Conservation (phyloP, 2,113 vertebrate genomes). For the Formicarius rufipectus region DNA sequence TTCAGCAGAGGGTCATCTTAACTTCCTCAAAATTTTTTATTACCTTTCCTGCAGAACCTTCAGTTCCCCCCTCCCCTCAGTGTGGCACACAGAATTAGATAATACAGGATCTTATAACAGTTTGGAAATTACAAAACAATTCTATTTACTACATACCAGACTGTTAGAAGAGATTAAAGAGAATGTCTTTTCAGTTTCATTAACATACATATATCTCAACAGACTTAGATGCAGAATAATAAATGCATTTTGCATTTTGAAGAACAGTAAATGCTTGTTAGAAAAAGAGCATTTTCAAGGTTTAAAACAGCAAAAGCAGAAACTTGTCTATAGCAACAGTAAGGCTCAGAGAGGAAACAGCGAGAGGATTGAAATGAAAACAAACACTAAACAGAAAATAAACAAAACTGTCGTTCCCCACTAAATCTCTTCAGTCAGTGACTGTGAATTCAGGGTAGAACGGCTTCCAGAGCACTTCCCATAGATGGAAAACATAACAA, state of each 20-base stretch:
- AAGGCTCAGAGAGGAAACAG: slow-evolving; percentile 17
- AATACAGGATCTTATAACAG: background rate
- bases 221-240: slow-evolving; percentile 62
- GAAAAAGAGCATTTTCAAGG: slow-evolving; percentile 65
- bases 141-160: slow-evolving; percentile 65
- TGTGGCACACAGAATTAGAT: background rate
- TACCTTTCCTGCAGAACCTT: background rate
- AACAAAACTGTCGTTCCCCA: background rate
- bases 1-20: background rate
- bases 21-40: background rate
- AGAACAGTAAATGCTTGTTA: slow-evolving; percentile 64
- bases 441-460: background rate
- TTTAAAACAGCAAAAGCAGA: slow-evolving; percentile 52
- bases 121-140: slow-evolving; percentile 54
- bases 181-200: slow-evolving; percentile 42
- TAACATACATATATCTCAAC: slow-evolving; percentile 73
- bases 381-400: slow-evolving; percentile 14
- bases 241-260: slow-evolving; percentile 20
- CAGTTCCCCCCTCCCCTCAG: background rate
- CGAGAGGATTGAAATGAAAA: slow-evolving; percentile 14
- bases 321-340: slow-evolving; percentile 26
- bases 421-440: background rate
- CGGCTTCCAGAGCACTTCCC: background rate
- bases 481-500: background rate
- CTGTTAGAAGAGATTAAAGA: slow-evolving; percentile 69